Base-by-base conservation (phyloP, 2,797 vertebrate species). In the Poecilia wingei region DNA sequence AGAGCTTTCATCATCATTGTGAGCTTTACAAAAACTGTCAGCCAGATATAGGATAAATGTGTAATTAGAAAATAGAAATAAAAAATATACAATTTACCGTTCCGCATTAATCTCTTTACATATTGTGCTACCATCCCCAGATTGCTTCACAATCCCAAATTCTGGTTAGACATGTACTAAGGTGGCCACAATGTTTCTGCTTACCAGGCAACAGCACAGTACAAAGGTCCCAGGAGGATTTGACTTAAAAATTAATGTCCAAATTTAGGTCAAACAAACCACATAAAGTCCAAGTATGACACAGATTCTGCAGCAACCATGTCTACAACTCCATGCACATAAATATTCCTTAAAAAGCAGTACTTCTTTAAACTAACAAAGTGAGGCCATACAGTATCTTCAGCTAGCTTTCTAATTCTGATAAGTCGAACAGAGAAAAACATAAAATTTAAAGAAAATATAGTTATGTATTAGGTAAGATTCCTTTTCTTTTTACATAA, bases 191-290 rank as follows among this genome's bases (percentile, higher is more conserved):
- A 28, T 28, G 13, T 13, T n/a, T 28, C 25, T 16, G 68, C 25
- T 3, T 13, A 16, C 13, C 68, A 28, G 68, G 41, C 41, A 46
- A 9, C 25, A 70, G 28, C 4, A 25, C 22, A 68, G 36, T 39
- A 41, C 8, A 0, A 69, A 69, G 33, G 6, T 45, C 41, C 25
- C 43, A 45, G 13, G 25, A 70, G 43, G 43, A 70, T 16, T 16
- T 18, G 12, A 45, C 25, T 70, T 46, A 70, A 70, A 46, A 70
- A 70, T 70, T 46, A 3, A 45, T 70, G 41, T 70, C 14, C 68
- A 70, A 45, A 70, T 70, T 45, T 45, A 70, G 41, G 68, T 46
- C 68, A 70, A 28, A 46, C 41, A 70, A 28, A 46, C n/a, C 25
- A 69, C 12, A 69, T 39, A 45, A 5, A 28, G n/a, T 6, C 13